Evolutionary conservation across 2,113 vertebrate species (phyloP).

Genomic region (Balaenoptera acutorostrata): DNA sequence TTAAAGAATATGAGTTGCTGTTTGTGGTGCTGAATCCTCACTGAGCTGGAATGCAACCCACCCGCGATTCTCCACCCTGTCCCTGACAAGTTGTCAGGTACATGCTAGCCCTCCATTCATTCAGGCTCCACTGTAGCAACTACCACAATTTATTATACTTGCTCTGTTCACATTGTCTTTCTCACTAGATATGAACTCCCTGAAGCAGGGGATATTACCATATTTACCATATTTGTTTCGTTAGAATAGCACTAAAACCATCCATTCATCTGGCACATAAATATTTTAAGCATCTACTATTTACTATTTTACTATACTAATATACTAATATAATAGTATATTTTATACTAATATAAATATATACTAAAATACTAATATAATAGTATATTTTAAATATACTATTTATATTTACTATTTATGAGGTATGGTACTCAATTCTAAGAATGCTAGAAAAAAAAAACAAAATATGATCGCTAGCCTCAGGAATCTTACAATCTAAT

Average conservation of each 20-base stretch:
- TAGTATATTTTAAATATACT: no score
- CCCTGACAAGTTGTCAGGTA: neutral
- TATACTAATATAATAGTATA: no score
- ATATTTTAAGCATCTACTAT: conserved; percentile 11
- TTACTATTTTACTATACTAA: neutral
- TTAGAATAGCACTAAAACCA: neutral
- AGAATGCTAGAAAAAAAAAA: neutral
- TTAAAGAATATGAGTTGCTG: accelerated
- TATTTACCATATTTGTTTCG: neutral
- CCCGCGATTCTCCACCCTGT: neutral
- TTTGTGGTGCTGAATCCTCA: neutral
- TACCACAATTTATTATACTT: neutral
- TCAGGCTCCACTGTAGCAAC: neutral
- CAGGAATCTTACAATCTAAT: neutral
- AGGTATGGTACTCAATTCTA: neutral
- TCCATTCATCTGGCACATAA: neutral
- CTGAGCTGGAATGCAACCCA: neutral
- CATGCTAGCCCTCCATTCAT: neutral
- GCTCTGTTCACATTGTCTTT: neutral
- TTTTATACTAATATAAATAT: no score
- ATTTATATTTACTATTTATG: no score
- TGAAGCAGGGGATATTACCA: neutral
- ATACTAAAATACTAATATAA: no score
- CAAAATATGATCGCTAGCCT: neutral
- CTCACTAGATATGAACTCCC: neutral